Evolutionary conservation across 30 jellyfish, hydroid and myxozoan species (phyloP), one percentile per base, ranked within the genome.

Genomic region (Pseudorhiza aurosa): DNA sequence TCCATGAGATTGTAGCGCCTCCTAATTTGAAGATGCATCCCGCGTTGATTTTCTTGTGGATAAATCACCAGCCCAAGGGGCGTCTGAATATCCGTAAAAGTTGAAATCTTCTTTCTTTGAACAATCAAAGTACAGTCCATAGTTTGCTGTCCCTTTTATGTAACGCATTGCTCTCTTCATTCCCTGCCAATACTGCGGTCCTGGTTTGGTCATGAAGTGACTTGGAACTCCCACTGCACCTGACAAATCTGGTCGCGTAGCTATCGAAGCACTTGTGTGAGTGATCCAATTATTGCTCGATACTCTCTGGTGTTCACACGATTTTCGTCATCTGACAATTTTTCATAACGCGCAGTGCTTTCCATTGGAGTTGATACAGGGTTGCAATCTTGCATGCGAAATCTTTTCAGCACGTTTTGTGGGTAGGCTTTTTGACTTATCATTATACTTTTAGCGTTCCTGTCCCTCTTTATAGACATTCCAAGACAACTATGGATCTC

Each of bases 161-260:
- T 73, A 72, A 12, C 89, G 75, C 29, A 84, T 21, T 0, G 57
- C 77, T 58, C 90, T 1, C 84, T 84, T 71, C 39, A 44, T 68
- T 8, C 77, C 90, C 1, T 5, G 27, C 88, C 88, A 68, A 45
- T 82, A 89, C 29, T 68, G 26, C 19, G n/a, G 59, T n/a, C 88
- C 94, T 39, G 87, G 88, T 3, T 56, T 81, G 8, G 81, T 1
- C 88, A 68, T 68, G 35, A 46, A 37, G 49, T 43, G 95, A 33
- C 84, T 84, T 21, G 40, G 51, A 0, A 72, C 51, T 27, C 81
- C 73, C 37, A 58, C 93, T 67, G 93, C 67, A 65, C 65, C 33
- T 45, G 93, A 46, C n/a, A 81, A 31, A 39, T 67, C 93, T 2
- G 86, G 93, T 21, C 86, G 32, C 44, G 80, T 65, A 12, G 86